Percentiles rank a stretch among this genome's conserved stretches.
Conservation (phyloP, 1,140 invertebrate genomes). For the Calosoma granatense region DNA sequence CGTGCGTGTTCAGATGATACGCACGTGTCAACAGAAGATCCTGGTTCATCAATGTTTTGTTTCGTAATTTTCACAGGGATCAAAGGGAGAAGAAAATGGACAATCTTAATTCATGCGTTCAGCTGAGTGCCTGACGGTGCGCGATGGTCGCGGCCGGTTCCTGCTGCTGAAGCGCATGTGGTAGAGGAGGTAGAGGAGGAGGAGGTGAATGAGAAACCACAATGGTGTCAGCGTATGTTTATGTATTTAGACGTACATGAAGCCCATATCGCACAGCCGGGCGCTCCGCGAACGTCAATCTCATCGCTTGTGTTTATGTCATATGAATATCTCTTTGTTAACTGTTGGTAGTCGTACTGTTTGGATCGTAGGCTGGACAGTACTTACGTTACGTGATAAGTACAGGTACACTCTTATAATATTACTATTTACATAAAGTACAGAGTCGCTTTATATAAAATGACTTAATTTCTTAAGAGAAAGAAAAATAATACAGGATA, state of each 20-base stretch:
- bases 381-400: conserved; percentile 25
- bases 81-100: conserved; percentile 59
- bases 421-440: conserved; percentile 8
- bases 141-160: conserved; percentile 23
- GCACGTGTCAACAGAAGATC: too few species aligned
- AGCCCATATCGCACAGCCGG: background rate
- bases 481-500: conserved; percentile 22
- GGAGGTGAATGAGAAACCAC: too few species aligned
- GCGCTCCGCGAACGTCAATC: too few species aligned
- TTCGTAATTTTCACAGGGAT: conserved; percentile 46
- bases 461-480: conserved; percentile 19
- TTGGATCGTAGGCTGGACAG: conserved; percentile 23
- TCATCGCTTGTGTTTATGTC: conserved; percentile 7
- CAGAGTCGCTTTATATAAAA: conserved; percentile 9
- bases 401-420: conserved; percentile 19
- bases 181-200: too few species aligned
- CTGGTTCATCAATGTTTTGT: too few species aligned
- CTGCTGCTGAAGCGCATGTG: background rate
- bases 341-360: conserved; percentile 27
- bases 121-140: conserved; percentile 34
- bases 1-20: too few species aligned
- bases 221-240: too few species aligned
- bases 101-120: conserved; percentile 47
- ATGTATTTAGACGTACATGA: too few species aligned
- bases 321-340: conserved; percentile 22